phyloP scores from a whole-genome alignment of 2,113 vertebrate genomes.

The Pholis gunnellus region DNA sequence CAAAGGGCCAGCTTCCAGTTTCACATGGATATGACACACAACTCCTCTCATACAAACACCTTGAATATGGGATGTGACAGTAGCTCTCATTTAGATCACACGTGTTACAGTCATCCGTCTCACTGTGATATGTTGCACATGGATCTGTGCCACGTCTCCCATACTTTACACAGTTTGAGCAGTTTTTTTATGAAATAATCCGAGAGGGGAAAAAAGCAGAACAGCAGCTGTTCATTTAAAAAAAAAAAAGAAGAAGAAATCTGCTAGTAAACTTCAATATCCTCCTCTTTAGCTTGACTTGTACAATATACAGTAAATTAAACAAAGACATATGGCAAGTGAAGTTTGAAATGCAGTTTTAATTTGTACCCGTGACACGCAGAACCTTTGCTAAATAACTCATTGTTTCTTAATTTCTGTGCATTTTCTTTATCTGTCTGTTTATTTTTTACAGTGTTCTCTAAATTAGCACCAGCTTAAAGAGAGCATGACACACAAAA shows the following conservation, averaged over 20 bases:
- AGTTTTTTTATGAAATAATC: background rate
- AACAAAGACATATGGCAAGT: background rate
- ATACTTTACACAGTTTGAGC: slow-evolving; percentile 14
- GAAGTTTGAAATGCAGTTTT: background rate
- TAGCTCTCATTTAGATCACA: slow-evolving; percentile 11
- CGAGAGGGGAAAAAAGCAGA: background rate
- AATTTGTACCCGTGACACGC: background rate
- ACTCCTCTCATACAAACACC: background rate
- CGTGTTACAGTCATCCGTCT: background rate
- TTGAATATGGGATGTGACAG: slow-evolving; percentile 1
- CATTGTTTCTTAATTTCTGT: background rate
- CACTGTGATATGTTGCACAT: slow-evolving; percentile 21
- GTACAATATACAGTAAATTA: background rate
- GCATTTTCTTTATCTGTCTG: background rate
- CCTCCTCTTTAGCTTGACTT: background rate
- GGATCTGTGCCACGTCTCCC: slow-evolving; percentile 26
- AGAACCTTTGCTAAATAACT: background rate
- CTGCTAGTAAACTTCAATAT: background rate
- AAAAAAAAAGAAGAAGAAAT: background rate
- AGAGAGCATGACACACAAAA: slow-evolving; percentile 4
- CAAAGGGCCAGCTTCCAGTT: background rate
- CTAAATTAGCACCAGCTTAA: background rate
- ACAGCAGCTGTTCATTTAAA: background rate
- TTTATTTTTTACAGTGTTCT: background rate
- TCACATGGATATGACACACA: background rate